phyloP scores from a whole-genome alignment of 2,113 vertebrate species.

The Eublepharis macularius region DNA sequence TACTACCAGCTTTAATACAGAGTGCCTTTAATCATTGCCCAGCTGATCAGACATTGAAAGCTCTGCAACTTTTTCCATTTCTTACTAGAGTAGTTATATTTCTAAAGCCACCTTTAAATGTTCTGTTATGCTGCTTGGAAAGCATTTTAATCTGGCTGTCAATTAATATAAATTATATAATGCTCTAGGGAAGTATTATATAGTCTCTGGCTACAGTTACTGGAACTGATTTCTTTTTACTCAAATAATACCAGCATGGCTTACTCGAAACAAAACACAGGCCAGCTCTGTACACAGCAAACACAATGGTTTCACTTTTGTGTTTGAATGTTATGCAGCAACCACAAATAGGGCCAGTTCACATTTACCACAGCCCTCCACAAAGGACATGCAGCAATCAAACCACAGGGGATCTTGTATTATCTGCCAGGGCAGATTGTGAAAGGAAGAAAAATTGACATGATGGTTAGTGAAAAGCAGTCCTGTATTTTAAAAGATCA shows the following conservation, averaged over 20 bases:
- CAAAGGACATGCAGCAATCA: not conserved
- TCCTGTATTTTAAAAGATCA: not conserved
- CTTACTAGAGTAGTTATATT: constrained; percentile 50
- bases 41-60: constrained; percentile 26
- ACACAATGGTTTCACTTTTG: not conserved
- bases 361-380: not conserved
- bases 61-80: constrained; percentile 59
- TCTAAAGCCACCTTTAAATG: constrained; percentile 55
- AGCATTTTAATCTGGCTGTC: constrained; percentile 48
- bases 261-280: not conserved
- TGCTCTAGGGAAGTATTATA: constrained; percentile 54
- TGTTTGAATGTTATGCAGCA: constrained; percentile 8
- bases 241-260: constrained; percentile 14
- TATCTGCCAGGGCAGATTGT: not conserved
- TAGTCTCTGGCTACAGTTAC: constrained; percentile 9
- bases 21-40: constrained; percentile 50
- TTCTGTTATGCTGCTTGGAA: constrained; percentile 24
- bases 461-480: not conserved
- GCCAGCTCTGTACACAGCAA: not conserved
- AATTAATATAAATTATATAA: constrained; percentile 45
- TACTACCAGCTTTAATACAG: constrained; percentile 23
- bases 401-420: not conserved
- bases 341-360: not conserved
- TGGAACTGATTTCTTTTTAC: constrained; percentile 24
- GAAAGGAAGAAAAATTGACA: not conserved